These are phyloP conservation scores for Sardinella longiceps DNA, from an alignment of 2,797 vertebrate genomes.

Conservation along the genomic window DNA sequence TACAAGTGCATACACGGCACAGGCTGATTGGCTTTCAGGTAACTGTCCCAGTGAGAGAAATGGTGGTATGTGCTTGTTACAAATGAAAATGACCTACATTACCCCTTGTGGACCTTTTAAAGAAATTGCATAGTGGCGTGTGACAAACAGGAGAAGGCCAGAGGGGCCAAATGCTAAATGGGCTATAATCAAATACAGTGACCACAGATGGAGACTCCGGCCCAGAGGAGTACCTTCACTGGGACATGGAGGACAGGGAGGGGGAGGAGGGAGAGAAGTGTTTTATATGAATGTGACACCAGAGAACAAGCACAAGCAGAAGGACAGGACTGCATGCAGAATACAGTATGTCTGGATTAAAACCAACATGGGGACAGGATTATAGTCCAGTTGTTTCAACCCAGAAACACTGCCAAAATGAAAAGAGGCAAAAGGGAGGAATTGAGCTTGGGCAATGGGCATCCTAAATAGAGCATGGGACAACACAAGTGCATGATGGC, in stretches of 20 bases:
- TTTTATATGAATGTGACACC: conserved; percentile 6
- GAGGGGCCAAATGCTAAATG: conserved; percentile 36
- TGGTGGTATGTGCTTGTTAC: not conserved
- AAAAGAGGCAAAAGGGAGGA: not conserved
- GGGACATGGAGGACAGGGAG: conserved; percentile 25
- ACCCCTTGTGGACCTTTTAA: conserved; percentile 34
- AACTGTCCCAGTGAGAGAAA: conserved; percentile 26
- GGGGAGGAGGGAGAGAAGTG: not conserved
- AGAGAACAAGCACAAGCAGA: not conserved
- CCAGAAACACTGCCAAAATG: not conserved
- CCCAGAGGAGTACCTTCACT: conserved; percentile 28
- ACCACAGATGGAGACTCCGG: conserved; percentile 25
- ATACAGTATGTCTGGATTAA: not conserved
- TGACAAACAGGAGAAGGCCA: conserved; percentile 25
- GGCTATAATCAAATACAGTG: conserved; percentile 36
- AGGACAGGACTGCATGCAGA: not conserved
- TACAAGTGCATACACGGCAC: conserved; percentile 1
- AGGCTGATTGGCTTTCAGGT: conserved; percentile 5
- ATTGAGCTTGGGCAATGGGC: not conserved
- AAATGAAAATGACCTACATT: conserved; percentile 32
- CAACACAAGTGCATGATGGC: not conserved
- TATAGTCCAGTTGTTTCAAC: not conserved
- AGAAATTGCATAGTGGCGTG: conserved; percentile 33
- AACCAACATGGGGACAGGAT: not conserved
- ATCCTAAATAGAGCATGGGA: not conserved